A percentile compares a stretch with the other conserved stretches of the same genome.
These are phyloP conservation scores for Venturia canescens DNA, from an alignment of 1,140 invertebrate genomes.

Conservation along the genomic window DNA sequence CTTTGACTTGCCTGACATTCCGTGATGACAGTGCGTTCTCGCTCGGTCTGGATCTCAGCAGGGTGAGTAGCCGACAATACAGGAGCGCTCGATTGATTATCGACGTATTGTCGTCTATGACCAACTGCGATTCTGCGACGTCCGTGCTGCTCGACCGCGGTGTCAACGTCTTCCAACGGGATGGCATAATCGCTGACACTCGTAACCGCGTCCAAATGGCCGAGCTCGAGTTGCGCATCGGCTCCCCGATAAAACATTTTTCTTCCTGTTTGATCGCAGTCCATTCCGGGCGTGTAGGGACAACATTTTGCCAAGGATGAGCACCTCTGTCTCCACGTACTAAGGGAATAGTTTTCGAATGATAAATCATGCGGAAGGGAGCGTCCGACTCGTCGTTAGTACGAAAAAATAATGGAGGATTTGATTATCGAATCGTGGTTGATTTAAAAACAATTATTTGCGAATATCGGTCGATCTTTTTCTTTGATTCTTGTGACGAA, in stretches of 20 bases:
- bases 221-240: conserved; percentile 8
- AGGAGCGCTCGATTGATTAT: conserved; percentile 59
- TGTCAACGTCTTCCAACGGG: conserved; percentile 25
- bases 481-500: too few relatives aligned
- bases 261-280: conserved; percentile 41
- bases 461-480: too few relatives aligned
- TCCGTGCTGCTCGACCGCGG: conserved; percentile 47
- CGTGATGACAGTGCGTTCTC: conserved; percentile 17
- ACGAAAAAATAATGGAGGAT: too few relatives aligned
- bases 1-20: conserved; percentile 58
- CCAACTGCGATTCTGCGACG: conserved; percentile 58
- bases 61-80: conserved; percentile 47
- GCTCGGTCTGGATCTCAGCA: conserved; percentile 65
- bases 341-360: conserved; percentile 40
- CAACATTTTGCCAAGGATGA: conserved; percentile 47
- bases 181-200: conserved; percentile 59
- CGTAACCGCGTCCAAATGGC: conserved; percentile 60
- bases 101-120: conserved; percentile 64
- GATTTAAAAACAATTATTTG: too few relatives aligned
- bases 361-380: not conserved
- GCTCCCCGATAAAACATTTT: conserved; percentile 51
- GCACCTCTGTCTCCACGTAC: conserved; percentile 57
- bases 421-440: too few relatives aligned
- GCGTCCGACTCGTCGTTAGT: not conserved
- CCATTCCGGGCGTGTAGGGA: conserved; percentile 15